These are phyloP conservation scores for Cherax destructor DNA, from an alignment of 1,140 invertebrate species.

Conservation along the genomic window DNA sequence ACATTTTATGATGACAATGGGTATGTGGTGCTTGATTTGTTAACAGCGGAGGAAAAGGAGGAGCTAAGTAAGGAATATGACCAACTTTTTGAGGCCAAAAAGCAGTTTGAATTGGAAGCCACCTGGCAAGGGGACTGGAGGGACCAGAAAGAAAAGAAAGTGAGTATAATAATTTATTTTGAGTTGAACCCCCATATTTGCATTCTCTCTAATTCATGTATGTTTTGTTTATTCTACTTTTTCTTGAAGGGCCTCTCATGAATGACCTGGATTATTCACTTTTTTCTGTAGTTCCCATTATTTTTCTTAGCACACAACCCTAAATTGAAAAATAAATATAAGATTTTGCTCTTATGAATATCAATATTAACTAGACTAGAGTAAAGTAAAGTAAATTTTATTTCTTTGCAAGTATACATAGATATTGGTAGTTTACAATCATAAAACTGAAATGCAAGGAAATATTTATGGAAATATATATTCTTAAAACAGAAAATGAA, in stretches of 20 bases:
- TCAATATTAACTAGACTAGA: too few relatives aligned
- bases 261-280: not conserved
- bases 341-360: too few relatives aligned
- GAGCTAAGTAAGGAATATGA: constrained; percentile 77
- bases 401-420: too few relatives aligned
- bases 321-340: too few relatives aligned
- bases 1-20: constrained; percentile 78
- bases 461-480: too few relatives aligned
- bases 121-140: constrained; percentile 76
- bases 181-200: not conserved
- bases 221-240: not conserved
- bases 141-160: constrained; percentile 29
- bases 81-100: constrained; percentile 75
- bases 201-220: not conserved
- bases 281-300: too few relatives aligned
- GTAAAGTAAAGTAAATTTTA: too few relatives aligned
- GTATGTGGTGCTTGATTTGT: constrained; percentile 77
- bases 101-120: constrained; percentile 75
- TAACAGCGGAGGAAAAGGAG: constrained; percentile 76
- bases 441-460: too few relatives aligned
- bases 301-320: too few relatives aligned
- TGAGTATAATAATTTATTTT: not conserved
- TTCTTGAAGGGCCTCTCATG: not conserved
- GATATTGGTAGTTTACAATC: too few relatives aligned
- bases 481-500: too few relatives aligned